Base-by-base conservation (phyloP, 2,113 vertebrate species). In the Neolamprologus devosi region DNA sequence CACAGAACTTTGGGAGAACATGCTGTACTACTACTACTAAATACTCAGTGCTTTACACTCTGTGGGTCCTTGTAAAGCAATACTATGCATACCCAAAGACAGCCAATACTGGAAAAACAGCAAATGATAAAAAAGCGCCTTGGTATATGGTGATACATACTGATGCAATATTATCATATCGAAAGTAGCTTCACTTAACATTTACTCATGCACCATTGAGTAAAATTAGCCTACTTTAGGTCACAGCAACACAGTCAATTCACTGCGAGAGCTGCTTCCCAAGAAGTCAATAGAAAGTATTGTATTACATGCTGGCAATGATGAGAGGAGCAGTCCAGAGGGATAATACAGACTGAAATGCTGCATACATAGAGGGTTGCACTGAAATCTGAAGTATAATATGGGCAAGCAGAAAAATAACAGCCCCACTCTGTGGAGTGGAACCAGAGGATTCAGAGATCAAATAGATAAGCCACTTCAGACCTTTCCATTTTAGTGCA, bases 211-310 rank as follows among this genome's bases (percentile, higher is more conserved):
- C 92, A 82, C 83, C 91, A 93, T 57, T 94, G 91, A 94, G 92
- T 93, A 88, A 95, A 96, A 96, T 96, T 94, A 95, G 93, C 92
- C 87, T 89, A 91, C 91, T 95, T 96, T 94, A 93, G 94, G 82
- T 89, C 86, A 92, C 57, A 93, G 91, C 87, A 92, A 91, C 82
- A 89, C 49, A 89, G 94, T 93, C 91, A 94, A 95, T 95, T 93
- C 92, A 83, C 60, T 85, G 80, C 80, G 86, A 93, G 88, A 85
- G 92, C 92, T 45, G 87, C 73, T 88, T 85, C 80, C 84, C 81
- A 75, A 92, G 90, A 95, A 94, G 93, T 96, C 95, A 83, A 96
- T 96, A 94, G 70, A 93, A 94, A 51, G 91, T 93, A 95, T 95
- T 95, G 94, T 93, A 94, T 93, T 93, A 94, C 92, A 95, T 85